Percentiles rank a stretch among this genome's conserved stretches.
Evolutionary conservation across 2,113 vertebrate genomes (phyloP).

Genomic region (Clarias gariepinus): DNA sequence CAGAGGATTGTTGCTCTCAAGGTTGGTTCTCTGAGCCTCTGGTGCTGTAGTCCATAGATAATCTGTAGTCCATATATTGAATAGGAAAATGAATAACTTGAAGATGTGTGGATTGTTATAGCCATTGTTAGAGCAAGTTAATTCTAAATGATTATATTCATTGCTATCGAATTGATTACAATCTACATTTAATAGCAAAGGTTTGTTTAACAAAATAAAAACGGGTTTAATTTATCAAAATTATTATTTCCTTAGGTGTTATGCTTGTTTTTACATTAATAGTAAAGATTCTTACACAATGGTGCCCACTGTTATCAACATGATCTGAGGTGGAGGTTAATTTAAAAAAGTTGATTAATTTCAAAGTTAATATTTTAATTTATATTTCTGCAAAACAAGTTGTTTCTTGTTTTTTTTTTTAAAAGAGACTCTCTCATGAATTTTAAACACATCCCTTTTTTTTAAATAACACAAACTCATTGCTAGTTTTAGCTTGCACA

Average conservation of each 20-base stretch:
- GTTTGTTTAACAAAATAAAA: not conserved
- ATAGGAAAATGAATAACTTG: not conserved
- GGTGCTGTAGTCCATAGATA: not conserved
- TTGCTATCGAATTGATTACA: not conserved
- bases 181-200: not conserved
- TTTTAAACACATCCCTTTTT: no score
- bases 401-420: no score
- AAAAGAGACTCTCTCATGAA: no score
- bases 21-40: constrained; percentile 65
- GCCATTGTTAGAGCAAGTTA: not conserved
- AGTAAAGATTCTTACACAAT: not conserved
- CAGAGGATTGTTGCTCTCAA: constrained; percentile 87
- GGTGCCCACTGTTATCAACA: not conserved
- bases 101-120: not conserved
- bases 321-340: not conserved
- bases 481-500: no score
- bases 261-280: not conserved
- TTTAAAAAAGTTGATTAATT: no score
- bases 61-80: no score
- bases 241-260: not conserved
- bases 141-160: not conserved
- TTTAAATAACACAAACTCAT: no score
- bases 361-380: no score
- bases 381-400: no score
- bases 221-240: not conserved